phyloP scores from a whole-genome alignment of 2,888 invertebrate species.

The Scelioninae gen. 2 region DNA sequence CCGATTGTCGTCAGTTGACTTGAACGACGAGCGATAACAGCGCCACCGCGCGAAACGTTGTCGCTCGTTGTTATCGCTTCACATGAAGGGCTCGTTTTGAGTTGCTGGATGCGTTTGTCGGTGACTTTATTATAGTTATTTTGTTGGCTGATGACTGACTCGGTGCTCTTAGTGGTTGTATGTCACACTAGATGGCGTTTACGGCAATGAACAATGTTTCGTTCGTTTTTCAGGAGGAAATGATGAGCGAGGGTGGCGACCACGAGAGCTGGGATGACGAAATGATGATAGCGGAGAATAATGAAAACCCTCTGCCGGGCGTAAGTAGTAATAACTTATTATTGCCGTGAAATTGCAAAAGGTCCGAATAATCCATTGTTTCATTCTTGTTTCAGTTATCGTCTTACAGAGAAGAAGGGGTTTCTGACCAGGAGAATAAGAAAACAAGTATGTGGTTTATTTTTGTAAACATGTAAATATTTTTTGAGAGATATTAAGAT shows the following conservation, averaged over 20 bases:
- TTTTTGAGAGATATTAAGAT: too few relatives aligned
- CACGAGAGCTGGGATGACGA: constrained; percentile 75
- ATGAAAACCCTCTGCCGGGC: constrained; percentile 71
- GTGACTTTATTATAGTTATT: constrained; percentile 16
- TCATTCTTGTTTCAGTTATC: constrained; percentile 62
- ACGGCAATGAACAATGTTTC: constrained; percentile 1
- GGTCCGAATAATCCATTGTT: too few relatives aligned
- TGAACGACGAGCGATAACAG: not conserved
- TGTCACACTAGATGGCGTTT: not conserved
- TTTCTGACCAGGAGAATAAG: constrained; percentile 72
- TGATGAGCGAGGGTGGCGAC: constrained; percentile 74
- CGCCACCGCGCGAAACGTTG: not conserved
- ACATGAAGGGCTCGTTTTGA: not conserved
- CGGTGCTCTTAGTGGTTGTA: constrained; percentile 13
- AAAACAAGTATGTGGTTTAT: constrained; percentile 64
- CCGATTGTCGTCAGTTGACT: not conserved
- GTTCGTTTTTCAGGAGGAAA: constrained; percentile 70
- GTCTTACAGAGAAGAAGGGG: constrained; percentile 72
- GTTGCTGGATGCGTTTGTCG: constrained; percentile 12
- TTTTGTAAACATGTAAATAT: too few relatives aligned
- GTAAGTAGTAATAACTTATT: constrained; percentile 63
- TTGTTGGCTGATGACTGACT: not conserved
- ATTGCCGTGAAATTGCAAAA: too few relatives aligned
- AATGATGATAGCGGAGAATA: constrained; percentile 72
- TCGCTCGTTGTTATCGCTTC: constrained; percentile 8